phyloP scores from a whole-genome alignment of 1,140 invertebrate genomes.

The Dendroctonus ponderosae region DNA sequence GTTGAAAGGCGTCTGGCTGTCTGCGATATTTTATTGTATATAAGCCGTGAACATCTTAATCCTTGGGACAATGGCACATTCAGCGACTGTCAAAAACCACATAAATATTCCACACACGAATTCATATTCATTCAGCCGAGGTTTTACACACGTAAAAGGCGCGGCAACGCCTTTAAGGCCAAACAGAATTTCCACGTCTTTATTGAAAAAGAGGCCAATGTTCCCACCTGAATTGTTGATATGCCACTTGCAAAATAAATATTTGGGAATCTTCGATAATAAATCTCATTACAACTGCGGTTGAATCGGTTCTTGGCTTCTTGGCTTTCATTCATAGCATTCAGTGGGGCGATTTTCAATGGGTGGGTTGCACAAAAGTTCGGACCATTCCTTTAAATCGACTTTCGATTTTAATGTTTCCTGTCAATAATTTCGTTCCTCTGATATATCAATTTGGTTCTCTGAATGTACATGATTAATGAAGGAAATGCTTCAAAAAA shows the following conservation, averaged over 20 bases:
- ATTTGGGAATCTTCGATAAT: constrained; percentile 45
- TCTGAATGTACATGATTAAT: no score
- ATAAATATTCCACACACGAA: constrained; percentile 36
- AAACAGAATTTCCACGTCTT: constrained; percentile 40
- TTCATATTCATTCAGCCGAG: constrained; percentile 29
- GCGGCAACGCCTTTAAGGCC: constrained; percentile 32
- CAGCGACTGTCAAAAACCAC: constrained; percentile 30
- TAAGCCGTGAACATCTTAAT: constrained; percentile 34
- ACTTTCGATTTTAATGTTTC: constrained; percentile 20
- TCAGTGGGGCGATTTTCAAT: constrained; percentile 17
- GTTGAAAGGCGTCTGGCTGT: no score
- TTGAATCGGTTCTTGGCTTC: constrained; percentile 32
- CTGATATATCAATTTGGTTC: not conserved
- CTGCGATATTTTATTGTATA: not conserved
- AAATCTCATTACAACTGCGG: constrained; percentile 48
- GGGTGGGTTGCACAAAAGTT: constrained; percentile 27
- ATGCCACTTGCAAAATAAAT: constrained; percentile 45
- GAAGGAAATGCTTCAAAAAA: no score
- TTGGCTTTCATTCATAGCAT: constrained; percentile 24
- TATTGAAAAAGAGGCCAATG: constrained; percentile 32
- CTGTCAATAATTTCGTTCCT: constrained; percentile 12
- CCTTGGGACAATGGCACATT: constrained; percentile 14
- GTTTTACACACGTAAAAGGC: constrained; percentile 32
- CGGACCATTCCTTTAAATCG: constrained; percentile 7
- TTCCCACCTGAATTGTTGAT: constrained; percentile 41